Base-by-base conservation (phyloP, 2,797 vertebrate genomes). In the Perdix hodgsoniae region DNA sequence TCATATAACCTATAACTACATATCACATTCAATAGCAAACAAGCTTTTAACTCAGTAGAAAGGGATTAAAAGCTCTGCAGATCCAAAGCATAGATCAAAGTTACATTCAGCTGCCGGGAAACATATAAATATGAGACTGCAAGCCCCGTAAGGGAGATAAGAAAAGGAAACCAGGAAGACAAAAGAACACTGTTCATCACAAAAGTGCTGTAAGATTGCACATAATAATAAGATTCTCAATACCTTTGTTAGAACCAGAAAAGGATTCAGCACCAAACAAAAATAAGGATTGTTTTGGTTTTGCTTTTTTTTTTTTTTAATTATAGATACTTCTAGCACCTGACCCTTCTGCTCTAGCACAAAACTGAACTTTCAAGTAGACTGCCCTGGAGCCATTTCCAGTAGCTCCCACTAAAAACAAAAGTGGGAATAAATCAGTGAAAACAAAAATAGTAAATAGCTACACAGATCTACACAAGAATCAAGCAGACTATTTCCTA, bases 41-140 rank as follows among this genome's bases (percentile, higher is more conserved):
- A 85, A 89, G 91, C 83, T 91, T 95, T 96, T 73, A 91, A 93
- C 86, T 90, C 71, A 15, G 66, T 35, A 45, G 67, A 91, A 91
- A 69, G 61, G 91, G 78, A 94, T 90, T 88, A 95, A 91, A 88
- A 82, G 57, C 82, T 69, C 63, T 0, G 1, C 47, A 87, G 90
- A 92, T 89, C 65, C 89, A 93, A 86, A 85, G 78, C 59, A 77
- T 8, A 89, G 93, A 93, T 87, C 92, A 91, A 89, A 93, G 85
- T 80, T 83, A 86, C 10, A 37, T 91, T 94, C 86, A 96, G 79
- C 37, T 69, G 72, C 93, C 71, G 69, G 74, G 74, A 93, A 95
- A 91, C 50, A 94, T 23, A 95, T 75, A 95, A 92, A 91, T 82
- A 91, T 31, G 57, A 95, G 77, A 86, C 80, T 67, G 57, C 31